Evolutionary conservation across 2,888 invertebrate species (phyloP).

Genomic region (Luperina nickerlii): DNA sequence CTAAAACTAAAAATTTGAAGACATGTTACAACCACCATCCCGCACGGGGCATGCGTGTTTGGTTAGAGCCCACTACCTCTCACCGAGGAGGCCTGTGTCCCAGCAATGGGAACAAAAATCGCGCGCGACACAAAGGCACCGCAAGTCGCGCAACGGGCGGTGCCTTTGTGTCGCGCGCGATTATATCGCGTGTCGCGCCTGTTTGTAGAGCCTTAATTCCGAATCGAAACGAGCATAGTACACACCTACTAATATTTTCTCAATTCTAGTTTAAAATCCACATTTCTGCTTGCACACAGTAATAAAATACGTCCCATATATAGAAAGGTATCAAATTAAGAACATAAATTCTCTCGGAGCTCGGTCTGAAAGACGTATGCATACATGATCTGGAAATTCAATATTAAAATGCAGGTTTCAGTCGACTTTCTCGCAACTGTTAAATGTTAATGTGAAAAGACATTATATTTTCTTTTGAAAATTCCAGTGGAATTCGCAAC

Average conservation of each 20-base stretch:
- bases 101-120: too few species aligned
- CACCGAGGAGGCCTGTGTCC: too few species aligned
- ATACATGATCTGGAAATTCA: conserved; percentile 8
- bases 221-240: not conserved
- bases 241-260: not conserved
- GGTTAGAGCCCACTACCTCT: too few species aligned
- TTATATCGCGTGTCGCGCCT: too few species aligned
- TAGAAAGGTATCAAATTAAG: conserved; percentile 23
- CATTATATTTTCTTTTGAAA: not conserved
- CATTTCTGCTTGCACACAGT: not conserved
- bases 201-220: not conserved
- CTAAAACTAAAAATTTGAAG: too few species aligned
- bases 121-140: too few species aligned
- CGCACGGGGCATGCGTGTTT: too few species aligned
- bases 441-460: not conserved
- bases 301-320: not conserved
- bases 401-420: conserved; percentile 16
- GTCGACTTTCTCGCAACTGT: not conserved
- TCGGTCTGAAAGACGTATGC: conserved; percentile 10
- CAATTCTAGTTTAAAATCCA: not conserved
- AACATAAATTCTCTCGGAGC: conserved; percentile 19
- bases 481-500: not conserved
- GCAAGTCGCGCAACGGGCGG: too few species aligned
- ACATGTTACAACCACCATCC: too few species aligned
- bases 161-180: too few species aligned